Evolutionary conservation across 2,113 vertebrate species (phyloP), one percentile per base, ranked within the genome.

Genomic region (Indicator indicator): DNA sequence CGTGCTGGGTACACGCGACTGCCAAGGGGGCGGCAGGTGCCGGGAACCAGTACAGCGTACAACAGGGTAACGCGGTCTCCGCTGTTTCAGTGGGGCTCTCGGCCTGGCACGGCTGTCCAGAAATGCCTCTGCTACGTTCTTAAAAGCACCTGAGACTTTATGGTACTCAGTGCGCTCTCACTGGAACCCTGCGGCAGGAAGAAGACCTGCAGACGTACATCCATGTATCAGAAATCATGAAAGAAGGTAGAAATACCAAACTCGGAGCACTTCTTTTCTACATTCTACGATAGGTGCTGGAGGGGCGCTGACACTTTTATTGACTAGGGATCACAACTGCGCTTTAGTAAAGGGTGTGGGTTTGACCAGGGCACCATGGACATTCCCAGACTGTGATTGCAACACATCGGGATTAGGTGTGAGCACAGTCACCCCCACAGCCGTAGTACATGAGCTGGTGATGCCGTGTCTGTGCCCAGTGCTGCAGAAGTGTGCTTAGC

Each of bases 401-500:
- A 16, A 10, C 27, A 11, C 50, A 6, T 7, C 14, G 3, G 56
- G 36, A 12, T 11, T 6, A 16, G 28, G 28, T 19, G 36, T 36
- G 54, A 50, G 32, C 16, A 11, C 20, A 8, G 40, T 3, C 52
- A 44, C 44, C 38, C 6, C 2, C 2, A 1, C 63, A 32, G 59
- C 44, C 5, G 0, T 2, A 27, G 58, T 52, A 16, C 2, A 0
- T 9, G n/a, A 30, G 13, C 50, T 68, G 48, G 11, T 48, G 40
- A 16, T 3, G 3, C 7, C 2, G 0, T 5, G 2, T 1, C 24
- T 33, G 50, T 15, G 50, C 27, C 15, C 3, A 1, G 67, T 6
- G n/a, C 55, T 44, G 23, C n/a, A 9, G 4, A 4, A 44, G 18
- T 1, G 46, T 18, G 28, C 55, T 28, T 20, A 12, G 4, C 46